A percentile compares a stretch with the other conserved stretches of the same genome.
These are phyloP conservation scores for Gorilla gorilla DNA, from an alignment of 2,113 vertebrate genomes.

Conservation along the genomic window DNA sequence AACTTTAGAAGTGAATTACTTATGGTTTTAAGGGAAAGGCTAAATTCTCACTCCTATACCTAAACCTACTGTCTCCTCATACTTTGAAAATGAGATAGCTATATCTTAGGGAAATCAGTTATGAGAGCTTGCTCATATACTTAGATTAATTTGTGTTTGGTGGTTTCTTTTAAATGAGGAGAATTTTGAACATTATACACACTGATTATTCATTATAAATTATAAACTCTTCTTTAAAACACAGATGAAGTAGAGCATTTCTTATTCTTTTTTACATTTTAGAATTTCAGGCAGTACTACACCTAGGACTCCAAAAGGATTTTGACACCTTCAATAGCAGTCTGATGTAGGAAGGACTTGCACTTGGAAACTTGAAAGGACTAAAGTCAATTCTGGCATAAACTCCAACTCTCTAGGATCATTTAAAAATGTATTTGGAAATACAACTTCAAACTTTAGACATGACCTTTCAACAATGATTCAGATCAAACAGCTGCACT, in stretches of 20 bases:
- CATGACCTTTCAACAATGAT: not conserved
- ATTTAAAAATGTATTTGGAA: constrained; percentile 18
- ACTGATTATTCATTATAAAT: not conserved
- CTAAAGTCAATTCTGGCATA: not conserved
- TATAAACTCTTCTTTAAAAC: not conserved
- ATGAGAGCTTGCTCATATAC: not conserved
- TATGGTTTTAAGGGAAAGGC: not conserved
- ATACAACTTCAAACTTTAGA: not conserved
- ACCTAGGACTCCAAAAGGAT: not conserved
- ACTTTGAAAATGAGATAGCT: not conserved
- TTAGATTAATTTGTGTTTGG: not conserved
- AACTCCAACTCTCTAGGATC: not conserved
- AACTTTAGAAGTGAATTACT: not conserved
- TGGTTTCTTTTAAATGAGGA: not conserved
- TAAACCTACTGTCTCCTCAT: not conserved
- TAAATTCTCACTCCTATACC: not conserved
- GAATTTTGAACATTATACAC: not conserved
- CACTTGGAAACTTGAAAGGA: not conserved
- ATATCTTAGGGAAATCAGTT: not conserved
- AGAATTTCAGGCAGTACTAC: not conserved
- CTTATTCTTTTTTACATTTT: not conserved
- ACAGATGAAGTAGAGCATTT: not conserved
- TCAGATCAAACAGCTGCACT: not conserved
- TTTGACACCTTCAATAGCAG: not conserved
- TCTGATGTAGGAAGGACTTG: not conserved